Conservation (phyloP, 2,113 vertebrate species). For the Osmerus eperlanus region DNA sequence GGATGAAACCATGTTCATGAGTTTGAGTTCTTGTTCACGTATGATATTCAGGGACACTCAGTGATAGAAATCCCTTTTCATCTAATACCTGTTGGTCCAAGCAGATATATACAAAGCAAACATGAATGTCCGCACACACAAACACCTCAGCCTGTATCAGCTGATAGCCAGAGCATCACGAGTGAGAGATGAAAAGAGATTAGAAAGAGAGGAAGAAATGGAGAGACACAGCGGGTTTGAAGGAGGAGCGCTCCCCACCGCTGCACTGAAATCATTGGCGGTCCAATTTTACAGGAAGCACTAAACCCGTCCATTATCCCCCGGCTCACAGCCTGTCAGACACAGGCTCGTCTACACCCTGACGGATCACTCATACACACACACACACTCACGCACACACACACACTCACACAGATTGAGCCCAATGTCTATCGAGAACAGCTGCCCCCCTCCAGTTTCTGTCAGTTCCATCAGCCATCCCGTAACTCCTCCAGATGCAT, state of each 20-base stretch:
- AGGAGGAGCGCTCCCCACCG: constrained; percentile 48
- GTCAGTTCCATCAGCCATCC: not conserved
- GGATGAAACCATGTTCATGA: too few species aligned
- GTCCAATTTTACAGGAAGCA: constrained; percentile 63
- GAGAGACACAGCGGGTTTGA: constrained; percentile 50
- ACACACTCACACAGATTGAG: not conserved
- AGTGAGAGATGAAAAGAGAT: constrained; percentile 38
- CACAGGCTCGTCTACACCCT: constrained; percentile 42
- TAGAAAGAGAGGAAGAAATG: constrained; percentile 32
- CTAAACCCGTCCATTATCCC: constrained; percentile 64
- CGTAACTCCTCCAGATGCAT: not conserved
- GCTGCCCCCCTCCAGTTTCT: not conserved
- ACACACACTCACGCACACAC: not conserved
- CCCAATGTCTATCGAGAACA: not conserved
- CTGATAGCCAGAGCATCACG: constrained; percentile 38
- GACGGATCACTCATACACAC: constrained; percentile 43
- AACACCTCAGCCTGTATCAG: constrained; percentile 39
- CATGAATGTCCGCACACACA: not conserved
- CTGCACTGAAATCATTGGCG: constrained; percentile 56
- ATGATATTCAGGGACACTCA: too few species aligned
- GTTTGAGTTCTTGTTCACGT: too few species aligned
- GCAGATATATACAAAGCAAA: constrained; percentile 3
- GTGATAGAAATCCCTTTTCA: constrained; percentile 67
- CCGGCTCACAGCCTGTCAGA: constrained; percentile 52
- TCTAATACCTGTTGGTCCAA: constrained; percentile 43